Evolutionary conservation across 2,113 vertebrate genomes (phyloP).

Genomic region (Sorex fumeus): DNA sequence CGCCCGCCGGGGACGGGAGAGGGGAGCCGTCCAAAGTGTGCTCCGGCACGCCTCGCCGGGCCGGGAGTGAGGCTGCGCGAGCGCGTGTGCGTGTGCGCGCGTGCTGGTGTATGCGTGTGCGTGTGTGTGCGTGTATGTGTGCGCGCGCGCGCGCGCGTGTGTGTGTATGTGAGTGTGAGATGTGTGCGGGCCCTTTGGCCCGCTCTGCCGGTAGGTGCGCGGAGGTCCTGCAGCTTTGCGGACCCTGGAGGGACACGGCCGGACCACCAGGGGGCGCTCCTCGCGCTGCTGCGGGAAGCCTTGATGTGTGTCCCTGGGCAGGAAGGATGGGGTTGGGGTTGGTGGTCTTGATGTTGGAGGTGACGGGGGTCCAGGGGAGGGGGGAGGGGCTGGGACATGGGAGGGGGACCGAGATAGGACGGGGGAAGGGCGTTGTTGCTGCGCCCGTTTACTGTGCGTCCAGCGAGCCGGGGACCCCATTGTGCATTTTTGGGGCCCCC

Average conservation of each 20-base stretch:
- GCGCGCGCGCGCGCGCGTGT: neutral
- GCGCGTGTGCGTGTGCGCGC: neutral
- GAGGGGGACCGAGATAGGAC: neutral
- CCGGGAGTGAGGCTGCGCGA: neutral
- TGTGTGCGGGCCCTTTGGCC: no score
- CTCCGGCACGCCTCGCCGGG: neutral
- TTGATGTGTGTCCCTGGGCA: conserved; percentile 45
- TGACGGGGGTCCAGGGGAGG: neutral
- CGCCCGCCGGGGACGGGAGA: neutral
- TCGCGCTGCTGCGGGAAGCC: conserved; percentile 39
- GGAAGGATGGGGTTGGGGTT: conserved; percentile 60
- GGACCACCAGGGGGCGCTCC: conserved; percentile 80
- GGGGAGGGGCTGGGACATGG: conserved; percentile 7
- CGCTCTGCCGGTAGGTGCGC: neutral
- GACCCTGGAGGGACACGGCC: conserved; percentile 16
- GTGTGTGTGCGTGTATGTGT: neutral
- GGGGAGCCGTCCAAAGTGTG: neutral
- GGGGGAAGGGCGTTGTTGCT: neutral
- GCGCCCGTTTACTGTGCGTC: neutral
- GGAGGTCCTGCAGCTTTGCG: neutral
- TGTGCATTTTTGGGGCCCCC: neutral
- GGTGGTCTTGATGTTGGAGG: neutral
- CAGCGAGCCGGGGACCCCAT: neutral
- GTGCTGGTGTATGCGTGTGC: neutral
- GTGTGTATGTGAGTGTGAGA: no score